phyloP scores from a whole-genome alignment of 1,140 invertebrate genomes.

The Lutraria rhynchaena region DNA sequence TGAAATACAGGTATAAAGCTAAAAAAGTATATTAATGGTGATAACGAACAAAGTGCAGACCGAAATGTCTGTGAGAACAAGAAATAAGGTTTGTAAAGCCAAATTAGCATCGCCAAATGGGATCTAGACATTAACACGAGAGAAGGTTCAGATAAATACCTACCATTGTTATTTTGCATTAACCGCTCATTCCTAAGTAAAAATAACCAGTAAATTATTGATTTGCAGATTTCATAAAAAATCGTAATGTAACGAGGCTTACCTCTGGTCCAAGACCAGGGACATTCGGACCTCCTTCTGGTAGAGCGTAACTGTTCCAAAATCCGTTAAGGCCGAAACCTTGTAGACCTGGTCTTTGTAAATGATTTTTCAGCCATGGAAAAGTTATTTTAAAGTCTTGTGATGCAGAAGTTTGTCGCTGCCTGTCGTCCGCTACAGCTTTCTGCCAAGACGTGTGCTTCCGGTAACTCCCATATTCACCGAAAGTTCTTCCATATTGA shows the following conservation, averaged over 20 bases:
- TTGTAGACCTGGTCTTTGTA: constrained; percentile 3
- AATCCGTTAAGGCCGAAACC: constrained; percentile 37
- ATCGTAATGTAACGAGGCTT: neutral
- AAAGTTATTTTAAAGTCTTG: neutral
- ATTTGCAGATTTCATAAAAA: too few species aligned
- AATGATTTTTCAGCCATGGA: neutral
- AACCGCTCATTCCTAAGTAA: too few species aligned
- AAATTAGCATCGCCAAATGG: too few species aligned
- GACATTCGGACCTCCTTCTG: neutral
- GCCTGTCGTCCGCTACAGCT: constrained; percentile 10
- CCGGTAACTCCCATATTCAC: constrained; percentile 33
- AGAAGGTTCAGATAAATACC: too few species aligned
- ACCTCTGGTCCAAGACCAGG: neutral
- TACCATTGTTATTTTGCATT: too few species aligned
- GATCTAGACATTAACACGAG: too few species aligned
- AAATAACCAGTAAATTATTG: too few species aligned
- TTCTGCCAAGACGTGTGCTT: constrained; percentile 28
- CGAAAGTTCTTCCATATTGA: constrained; percentile 27
- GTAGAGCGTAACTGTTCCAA: constrained; percentile 42
- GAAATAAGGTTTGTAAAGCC: too few species aligned
- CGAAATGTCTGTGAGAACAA: too few species aligned
- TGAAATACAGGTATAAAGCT: too few species aligned
- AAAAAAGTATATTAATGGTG: too few species aligned
- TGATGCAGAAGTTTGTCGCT: neutral
- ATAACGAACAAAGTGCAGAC: too few species aligned